These are phyloP conservation scores for Rhadinocentrus ornatus DNA, from an alignment of 2,797 vertebrate species.

Conservation along the genomic window DNA sequence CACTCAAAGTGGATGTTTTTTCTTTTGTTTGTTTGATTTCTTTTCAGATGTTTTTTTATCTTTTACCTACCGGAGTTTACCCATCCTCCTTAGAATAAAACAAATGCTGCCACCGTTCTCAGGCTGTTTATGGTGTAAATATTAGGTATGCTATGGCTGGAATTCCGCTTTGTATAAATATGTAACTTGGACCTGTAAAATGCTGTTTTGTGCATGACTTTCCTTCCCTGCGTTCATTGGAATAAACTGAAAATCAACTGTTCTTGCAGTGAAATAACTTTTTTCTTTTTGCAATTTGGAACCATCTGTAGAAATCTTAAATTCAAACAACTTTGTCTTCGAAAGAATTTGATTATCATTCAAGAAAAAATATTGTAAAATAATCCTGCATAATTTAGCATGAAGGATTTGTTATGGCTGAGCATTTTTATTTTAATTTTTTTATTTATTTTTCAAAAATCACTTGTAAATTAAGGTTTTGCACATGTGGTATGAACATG, in stretches of 20 bases:
- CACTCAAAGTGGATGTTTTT: constrained; percentile 40
- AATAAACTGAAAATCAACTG: no score
- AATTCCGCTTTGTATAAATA: background rate
- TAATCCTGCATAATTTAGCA: background rate
- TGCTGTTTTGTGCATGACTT: no score
- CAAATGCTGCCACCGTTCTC: background rate
- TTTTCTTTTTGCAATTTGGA: no score
- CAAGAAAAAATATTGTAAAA: no score
- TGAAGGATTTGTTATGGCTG: background rate
- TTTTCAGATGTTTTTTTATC: background rate
- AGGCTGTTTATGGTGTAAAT: background rate
- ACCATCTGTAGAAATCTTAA: background rate
- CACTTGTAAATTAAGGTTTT: background rate
- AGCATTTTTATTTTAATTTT: no score
- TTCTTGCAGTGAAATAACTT: no score
- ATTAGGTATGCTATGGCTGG: background rate
- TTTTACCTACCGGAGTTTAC: background rate
- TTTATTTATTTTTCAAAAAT: background rate
- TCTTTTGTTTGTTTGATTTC: background rate
- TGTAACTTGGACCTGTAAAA: background rate
- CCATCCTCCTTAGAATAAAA: background rate
- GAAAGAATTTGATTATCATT: no score
- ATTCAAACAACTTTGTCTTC: background rate
- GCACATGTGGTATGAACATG: no score
- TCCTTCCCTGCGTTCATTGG: no score